These are phyloP conservation scores for Stenotaenia linearis DNA, from an alignment of 2,888 invertebrate genomes.

Conservation along the genomic window DNA sequence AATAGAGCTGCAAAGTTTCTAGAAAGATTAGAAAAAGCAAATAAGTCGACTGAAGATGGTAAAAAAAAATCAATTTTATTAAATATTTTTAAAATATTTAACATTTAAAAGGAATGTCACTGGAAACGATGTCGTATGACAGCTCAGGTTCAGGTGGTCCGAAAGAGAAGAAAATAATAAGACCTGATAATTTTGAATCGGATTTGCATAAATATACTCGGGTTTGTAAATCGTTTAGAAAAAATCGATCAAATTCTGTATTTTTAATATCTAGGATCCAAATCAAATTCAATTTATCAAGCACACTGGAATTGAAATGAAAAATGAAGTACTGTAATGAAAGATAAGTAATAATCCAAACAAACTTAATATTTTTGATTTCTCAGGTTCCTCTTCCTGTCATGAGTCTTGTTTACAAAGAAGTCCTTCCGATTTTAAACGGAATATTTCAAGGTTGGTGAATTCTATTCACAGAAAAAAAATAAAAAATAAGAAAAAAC, in stretches of 20 bases:
- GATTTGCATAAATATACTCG: neutral
- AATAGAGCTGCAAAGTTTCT: neutral
- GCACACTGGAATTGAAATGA: neutral
- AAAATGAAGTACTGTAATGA: neutral
- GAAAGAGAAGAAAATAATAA: neutral
- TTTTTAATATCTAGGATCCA: neutral
- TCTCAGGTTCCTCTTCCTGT: slow-evolving; percentile 13
- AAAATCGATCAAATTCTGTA: neutral
- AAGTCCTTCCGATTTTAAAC: slow-evolving; percentile 1
- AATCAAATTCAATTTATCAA: neutral
- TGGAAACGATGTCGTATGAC: neutral
- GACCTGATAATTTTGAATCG: neutral
- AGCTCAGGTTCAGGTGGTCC: neutral
- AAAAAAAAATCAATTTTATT: too few relatives aligned
- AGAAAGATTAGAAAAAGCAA: neutral
- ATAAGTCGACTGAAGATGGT: neutral
- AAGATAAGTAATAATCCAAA: neutral
- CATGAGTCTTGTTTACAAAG: neutral
- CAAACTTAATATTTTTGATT: neutral
- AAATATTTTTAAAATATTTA: too few relatives aligned
- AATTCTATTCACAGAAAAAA: neutral
- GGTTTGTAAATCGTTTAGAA: neutral
- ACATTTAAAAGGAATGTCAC: neutral
- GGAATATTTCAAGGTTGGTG: neutral
- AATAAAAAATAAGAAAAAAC: neutral